Conservation (phyloP, 2,113 vertebrate species). For the Perccottus glenii region DNA sequence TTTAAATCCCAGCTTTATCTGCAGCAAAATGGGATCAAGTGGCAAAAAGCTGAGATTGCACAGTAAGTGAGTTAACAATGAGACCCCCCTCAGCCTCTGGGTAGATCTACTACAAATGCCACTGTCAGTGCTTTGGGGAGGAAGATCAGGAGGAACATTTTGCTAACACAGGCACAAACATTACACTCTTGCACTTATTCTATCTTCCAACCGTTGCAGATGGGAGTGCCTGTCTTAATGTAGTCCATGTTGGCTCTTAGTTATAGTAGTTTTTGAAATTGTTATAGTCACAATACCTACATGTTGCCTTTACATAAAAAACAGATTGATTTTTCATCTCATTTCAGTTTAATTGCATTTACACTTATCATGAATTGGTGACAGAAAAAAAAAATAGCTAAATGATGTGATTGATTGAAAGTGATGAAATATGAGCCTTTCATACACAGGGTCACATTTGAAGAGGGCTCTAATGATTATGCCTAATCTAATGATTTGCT, state of each 20-base stretch:
- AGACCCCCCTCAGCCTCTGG: no score
- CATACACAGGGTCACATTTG: no score
- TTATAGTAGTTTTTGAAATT: neutral
- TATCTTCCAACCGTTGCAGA: constrained; percentile 24
- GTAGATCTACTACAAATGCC: neutral
- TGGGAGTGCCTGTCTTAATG: constrained; percentile 7
- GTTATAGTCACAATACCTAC: constrained; percentile 41
- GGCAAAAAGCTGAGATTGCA: constrained; percentile 2
- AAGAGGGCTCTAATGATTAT: no score
- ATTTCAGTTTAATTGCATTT: no score
- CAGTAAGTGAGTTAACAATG: neutral
- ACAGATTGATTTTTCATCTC: no score
- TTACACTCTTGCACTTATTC: constrained; percentile 8
- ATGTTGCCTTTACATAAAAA: no score
- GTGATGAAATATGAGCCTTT: no score
- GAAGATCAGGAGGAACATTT: constrained; percentile 15
- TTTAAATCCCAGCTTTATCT: constrained; percentile 6
- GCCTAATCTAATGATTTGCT: no score
- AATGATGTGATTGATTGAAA: no score
- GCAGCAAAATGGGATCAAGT: constrained; percentile 29
- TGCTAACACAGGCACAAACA: constrained; percentile 16
- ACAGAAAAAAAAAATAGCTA: no score
- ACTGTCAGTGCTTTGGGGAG: constrained; percentile 5
- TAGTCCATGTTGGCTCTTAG: no score
- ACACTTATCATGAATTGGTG: no score